Evolutionary conservation across 2,797 vertebrate species (phyloP), one percentile per base, ranked within the genome.

Genomic region (Characodon lateralis): DNA sequence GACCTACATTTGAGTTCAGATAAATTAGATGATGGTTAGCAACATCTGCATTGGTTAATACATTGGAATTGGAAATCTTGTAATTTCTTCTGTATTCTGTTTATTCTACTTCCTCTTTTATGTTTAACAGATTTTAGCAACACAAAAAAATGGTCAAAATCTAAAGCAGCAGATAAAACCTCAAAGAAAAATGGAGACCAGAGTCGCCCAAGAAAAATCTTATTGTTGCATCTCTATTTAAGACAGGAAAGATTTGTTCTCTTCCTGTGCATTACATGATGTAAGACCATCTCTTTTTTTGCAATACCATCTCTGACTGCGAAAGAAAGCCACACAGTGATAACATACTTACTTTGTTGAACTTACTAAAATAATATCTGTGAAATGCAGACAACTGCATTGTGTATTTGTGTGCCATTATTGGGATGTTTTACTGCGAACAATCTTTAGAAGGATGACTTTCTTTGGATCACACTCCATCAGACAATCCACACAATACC

Each of bases 391-490:
- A 12, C 43, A 26, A 63, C 20, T 51, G 73, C n/a, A 28, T 75
- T 43, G 31, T 56, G 31, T 24, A 72, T 66, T 28, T 12, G 46
- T 56, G 58, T 46, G 28, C 39, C 22, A 71, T 71, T 75, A 12
- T 13, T 75, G 43, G 6, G 14, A 18, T 26, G 59, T 20, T 70
- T 71, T 53, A 66, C 72, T 76, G 31, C 9, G 22, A 35, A 78
- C 48, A n/a, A 61, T 28, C 66, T 71, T 72, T 41, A 76, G 79
- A 72, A 85, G 78, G 78, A 74, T 76, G 28, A 89, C 86, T 90
- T 85, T 92, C 82, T 91, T 93, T 80, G 51, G 82, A 90, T 89
- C 83, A 82, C 46, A 59, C 39, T 70, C 53, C 78, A 82, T 72
- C 14, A 35, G 79, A 87, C 82, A 90, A 81, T 72, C 69, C 70